Evolutionary conservation across 2,888 invertebrate species (phyloP).

Genomic region (Agapetus fuscipes): DNA sequence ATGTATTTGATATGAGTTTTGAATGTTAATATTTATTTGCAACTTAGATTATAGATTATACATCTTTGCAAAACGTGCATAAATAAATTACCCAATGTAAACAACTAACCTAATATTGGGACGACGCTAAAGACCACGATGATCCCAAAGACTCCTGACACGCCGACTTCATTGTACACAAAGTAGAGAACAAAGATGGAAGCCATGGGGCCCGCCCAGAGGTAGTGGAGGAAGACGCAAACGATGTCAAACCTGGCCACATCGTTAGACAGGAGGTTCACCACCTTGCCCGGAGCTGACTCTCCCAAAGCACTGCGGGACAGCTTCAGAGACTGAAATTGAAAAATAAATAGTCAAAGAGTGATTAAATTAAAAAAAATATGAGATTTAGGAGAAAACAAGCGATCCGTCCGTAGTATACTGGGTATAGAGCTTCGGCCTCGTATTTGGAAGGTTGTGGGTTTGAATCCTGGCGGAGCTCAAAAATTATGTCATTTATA

Average conservation of each 20-base stretch:
- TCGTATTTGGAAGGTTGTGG: too few species aligned
- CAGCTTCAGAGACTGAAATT: conserved; percentile 7
- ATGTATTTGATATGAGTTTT: too few species aligned
- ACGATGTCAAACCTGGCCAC: conserved; percentile 63
- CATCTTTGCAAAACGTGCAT: too few species aligned
- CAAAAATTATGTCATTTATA: too few species aligned
- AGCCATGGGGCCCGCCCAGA: conserved; percentile 55
- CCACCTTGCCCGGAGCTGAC: conserved; percentile 65
- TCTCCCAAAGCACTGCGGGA: conserved; percentile 46
- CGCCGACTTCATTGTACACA: conserved; percentile 47
- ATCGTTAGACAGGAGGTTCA: conserved; percentile 69
- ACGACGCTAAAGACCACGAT: conserved; percentile 49
- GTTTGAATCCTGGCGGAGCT: too few species aligned
- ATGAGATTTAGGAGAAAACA: too few species aligned
- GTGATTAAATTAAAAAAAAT: too few species aligned
- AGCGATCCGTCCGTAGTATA: too few species aligned
- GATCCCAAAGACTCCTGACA: conserved; percentile 49
- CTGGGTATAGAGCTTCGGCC: too few species aligned
- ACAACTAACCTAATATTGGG: conserved; percentile 54
- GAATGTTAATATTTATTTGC: too few species aligned
- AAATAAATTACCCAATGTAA: too few species aligned
- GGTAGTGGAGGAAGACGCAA: conserved; percentile 52
- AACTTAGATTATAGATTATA: too few species aligned
- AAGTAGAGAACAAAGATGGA: conserved; percentile 50
- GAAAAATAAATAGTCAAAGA: background rate